Evolutionary conservation across 2,888 invertebrate species (phyloP).

Genomic region (Conchocele bisecta): DNA sequence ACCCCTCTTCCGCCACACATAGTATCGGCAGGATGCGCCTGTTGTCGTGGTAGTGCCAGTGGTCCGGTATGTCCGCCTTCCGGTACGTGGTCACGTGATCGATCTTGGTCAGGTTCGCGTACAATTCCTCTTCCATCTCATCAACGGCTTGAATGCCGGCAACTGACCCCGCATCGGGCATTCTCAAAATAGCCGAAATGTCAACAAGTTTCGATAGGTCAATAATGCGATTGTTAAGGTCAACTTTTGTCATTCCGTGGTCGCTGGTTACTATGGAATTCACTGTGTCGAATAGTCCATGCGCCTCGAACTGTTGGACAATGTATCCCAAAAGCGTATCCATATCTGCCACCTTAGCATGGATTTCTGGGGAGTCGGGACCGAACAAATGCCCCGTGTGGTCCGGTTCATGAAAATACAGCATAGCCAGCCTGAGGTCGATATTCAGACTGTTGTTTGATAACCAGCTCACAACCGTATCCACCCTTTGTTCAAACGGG

Average conservation of each 20-base stretch:
- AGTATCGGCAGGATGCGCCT: conserved; percentile 86
- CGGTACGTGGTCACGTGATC: conserved; percentile 84
- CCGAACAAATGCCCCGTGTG: conserved; percentile 70
- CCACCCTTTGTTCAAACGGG: conserved; percentile 85
- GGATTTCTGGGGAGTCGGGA: conserved; percentile 63
- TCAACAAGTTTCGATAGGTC: conserved; percentile 52
- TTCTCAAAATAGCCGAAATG: conserved; percentile 37
- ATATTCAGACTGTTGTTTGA: conserved; percentile 40
- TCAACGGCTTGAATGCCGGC: conserved; percentile 56
- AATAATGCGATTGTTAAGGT: conserved; percentile 51
- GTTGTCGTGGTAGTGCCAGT: conserved; percentile 87
- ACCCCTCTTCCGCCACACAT: conserved; percentile 86
- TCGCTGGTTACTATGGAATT: conserved; percentile 76
- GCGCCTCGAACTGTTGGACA: conserved; percentile 53
- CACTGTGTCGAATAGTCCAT: conserved; percentile 56
- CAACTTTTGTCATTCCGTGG: conserved; percentile 75
- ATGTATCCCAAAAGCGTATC: conserved; percentile 66
- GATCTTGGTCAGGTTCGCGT: conserved; percentile 51
- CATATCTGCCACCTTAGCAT: conserved; percentile 64
- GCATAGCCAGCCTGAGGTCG: conserved; percentile 59
- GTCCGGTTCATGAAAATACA: conserved; percentile 77
- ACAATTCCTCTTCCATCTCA: conserved; percentile 54
- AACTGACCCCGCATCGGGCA: conserved; percentile 54
- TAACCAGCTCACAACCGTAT: conserved; percentile 84
- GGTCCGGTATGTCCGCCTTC: conserved; percentile 85